Evolutionary conservation across 2,797 vertebrate species (phyloP).

Genomic region (Odontamblyopus lacepedii): DNA sequence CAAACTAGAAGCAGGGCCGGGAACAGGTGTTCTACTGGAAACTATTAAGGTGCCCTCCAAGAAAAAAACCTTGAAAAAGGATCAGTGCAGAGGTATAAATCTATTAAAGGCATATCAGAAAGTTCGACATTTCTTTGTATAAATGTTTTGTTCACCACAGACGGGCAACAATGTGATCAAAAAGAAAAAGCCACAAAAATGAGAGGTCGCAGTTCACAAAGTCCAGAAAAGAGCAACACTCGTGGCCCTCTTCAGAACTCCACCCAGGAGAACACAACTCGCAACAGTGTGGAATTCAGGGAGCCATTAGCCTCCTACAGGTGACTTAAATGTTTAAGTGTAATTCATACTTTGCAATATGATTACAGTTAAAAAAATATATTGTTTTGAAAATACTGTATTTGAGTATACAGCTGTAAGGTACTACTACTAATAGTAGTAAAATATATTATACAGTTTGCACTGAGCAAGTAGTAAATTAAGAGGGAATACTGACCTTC

Average conservation of each 20-base stretch:
- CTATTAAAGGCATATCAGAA: slow-evolving; percentile 5
- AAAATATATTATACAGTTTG: slow-evolving; percentile 18
- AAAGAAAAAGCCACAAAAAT: slow-evolving; percentile 71
- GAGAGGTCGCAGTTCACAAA: slow-evolving; percentile 73
- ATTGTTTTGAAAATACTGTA: not conserved
- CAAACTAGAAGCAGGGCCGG: slow-evolving; percentile 85
- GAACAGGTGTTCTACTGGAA: slow-evolving; percentile 82
- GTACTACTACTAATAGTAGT: no score
- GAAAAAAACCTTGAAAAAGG: slow-evolving; percentile 80
- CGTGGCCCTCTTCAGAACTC: slow-evolving; percentile 90
- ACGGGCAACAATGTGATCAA: slow-evolving; percentile 66
- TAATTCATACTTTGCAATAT: not conserved
- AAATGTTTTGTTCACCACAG: slow-evolving; percentile 50
- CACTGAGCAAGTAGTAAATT: slow-evolving; percentile 46
- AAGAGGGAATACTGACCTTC: slow-evolving; percentile 62
- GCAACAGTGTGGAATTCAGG: slow-evolving; percentile 83
- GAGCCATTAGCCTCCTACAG: slow-evolving; percentile 88
- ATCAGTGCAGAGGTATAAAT: slow-evolving; percentile 79
- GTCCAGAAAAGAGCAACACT: slow-evolving; percentile 86
- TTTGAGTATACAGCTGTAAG: not conserved
- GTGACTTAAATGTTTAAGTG: slow-evolving; percentile 54
- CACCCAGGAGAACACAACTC: slow-evolving; percentile 90
- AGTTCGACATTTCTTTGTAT: not conserved
- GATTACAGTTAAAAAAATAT: not conserved
- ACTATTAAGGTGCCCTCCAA: slow-evolving; percentile 85